Evolutionary conservation across 2,797 vertebrate genomes (phyloP).

Genomic region (Sparus aurata): DNA sequence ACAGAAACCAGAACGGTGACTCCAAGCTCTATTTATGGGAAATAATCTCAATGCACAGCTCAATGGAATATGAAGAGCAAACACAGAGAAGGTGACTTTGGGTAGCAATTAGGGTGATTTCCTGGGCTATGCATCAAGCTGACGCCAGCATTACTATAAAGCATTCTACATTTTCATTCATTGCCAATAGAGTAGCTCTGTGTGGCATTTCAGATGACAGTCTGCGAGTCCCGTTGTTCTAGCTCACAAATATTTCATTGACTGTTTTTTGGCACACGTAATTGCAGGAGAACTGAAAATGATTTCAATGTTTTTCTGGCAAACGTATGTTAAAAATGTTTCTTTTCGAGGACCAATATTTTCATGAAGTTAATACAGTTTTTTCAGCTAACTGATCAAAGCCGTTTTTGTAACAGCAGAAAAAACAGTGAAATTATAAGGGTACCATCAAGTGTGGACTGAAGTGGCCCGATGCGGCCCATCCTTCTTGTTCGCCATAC

Average conservation of each 20-base stretch:
- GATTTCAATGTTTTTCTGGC: neutral
- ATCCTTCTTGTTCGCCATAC: constrained; percentile 95
- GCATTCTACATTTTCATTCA: constrained; percentile 39
- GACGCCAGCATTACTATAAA: constrained; percentile 55
- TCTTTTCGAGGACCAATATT: neutral
- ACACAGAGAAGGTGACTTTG: constrained; percentile 73
- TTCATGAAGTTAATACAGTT: neutral
- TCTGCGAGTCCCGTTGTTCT: neutral
- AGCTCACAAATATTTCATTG: constrained; percentile 15
- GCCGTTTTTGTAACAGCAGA: neutral
- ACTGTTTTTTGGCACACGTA: neutral
- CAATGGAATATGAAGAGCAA: constrained; percentile 54
- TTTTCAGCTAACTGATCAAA: neutral
- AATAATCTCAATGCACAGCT: constrained; percentile 41
- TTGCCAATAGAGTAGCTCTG: constrained; percentile 42
- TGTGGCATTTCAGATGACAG: constrained; percentile 4
- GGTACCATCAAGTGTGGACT: constrained; percentile 95
- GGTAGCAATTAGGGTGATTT: constrained; percentile 68
- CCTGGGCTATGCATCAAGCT: constrained; percentile 58
- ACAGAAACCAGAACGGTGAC: neutral
- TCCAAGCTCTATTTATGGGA: neutral
- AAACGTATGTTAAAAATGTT: neutral
- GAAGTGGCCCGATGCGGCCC: constrained; percentile 96
- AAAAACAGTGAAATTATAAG: neutral
- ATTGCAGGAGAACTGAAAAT: neutral